phyloP scores from a whole-genome alignment of 2,797 vertebrate species.

The Pteropus rufus region DNA sequence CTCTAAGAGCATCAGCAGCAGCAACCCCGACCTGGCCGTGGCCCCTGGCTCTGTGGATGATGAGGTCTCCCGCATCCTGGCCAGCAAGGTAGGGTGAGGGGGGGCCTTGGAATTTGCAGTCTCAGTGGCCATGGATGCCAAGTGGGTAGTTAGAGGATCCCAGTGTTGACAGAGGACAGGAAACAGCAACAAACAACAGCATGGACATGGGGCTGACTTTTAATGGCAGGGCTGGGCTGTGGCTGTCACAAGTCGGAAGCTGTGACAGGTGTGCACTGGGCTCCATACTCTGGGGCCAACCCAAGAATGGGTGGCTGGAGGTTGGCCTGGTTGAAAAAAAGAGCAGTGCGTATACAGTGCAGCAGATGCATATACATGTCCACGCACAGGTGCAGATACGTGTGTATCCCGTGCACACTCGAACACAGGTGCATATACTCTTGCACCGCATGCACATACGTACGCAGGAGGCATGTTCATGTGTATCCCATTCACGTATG shows the following conservation, averaged over 20 bases:
- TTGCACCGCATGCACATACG: accelerated
- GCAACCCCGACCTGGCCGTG: constrained; percentile 91
- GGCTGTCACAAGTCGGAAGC: not conserved
- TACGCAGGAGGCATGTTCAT: too few species aligned
- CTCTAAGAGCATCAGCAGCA: constrained; percentile 95
- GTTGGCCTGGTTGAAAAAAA: not conserved
- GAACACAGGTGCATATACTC: not conserved
- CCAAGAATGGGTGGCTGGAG: not conserved
- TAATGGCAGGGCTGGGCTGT: accelerated
- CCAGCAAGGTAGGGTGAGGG: constrained; percentile 83
- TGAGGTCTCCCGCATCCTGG: constrained; percentile 92
- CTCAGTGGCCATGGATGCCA: not conserved
- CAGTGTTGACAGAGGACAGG: not conserved
- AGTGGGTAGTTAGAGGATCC: not conserved
- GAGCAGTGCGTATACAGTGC: not conserved
- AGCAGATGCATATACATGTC: accelerated
- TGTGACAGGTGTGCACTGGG: not conserved
- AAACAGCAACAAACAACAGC: not conserved
- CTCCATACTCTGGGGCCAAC: too few species aligned
- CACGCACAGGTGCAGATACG: accelerated
- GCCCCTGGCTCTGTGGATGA: constrained; percentile 90
- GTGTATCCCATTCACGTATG: too few species aligned
- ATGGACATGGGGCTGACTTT: not conserved
- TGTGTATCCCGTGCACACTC: accelerated
- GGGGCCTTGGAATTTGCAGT: not conserved